Evolutionary conservation across 2,797 vertebrate species (phyloP), one percentile per base, ranked within the genome.

Genomic region (Carapus acus): DNA sequence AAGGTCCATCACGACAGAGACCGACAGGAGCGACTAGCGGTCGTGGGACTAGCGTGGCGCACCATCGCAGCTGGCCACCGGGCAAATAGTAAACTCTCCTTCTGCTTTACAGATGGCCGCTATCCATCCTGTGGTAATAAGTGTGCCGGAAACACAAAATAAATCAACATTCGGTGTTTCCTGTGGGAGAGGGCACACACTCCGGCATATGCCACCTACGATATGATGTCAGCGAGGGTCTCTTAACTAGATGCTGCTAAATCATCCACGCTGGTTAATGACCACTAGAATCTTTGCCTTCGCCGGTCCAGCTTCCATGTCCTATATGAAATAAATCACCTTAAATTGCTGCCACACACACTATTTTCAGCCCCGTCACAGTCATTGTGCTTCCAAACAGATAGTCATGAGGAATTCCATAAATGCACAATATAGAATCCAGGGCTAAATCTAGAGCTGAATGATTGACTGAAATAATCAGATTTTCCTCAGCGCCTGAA

Each of bases 101-200:
- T 53, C 62, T 53, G 65, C 63, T 43, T 68, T 45, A 40, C 49
- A 73, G 63, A 63, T 63, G 44, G 51, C 23, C 14, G 33, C 48
- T 58, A 58, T 37, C 43, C 58, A 44, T 74, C 45, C 57, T 67
- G 49, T 67, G 53, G 71, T 73, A 45, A 72, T 66, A 67, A 40
- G 14, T 48, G 23, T 62, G 50, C 64, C 50, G 55, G 8, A 9
- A 78, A 65, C 19, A 3, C 45, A 6, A 36, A 42, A 49, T 14
- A 31, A 61, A 39, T 41, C 49, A 49, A 21, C 48, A 47, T 43
- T 24, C 6, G 2, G 7, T 3, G 5, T 54, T 43, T 38, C 15
- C 15, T 42, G 20, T 52, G 38, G 19, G 15, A 23, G 6, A 9
- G 8, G 23, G 12, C 38, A 52, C 43, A 36, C 6, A 52, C 38